Base-by-base conservation (phyloP, 2,797 vertebrate genomes). In the Coccyzus lansbergi region DNA sequence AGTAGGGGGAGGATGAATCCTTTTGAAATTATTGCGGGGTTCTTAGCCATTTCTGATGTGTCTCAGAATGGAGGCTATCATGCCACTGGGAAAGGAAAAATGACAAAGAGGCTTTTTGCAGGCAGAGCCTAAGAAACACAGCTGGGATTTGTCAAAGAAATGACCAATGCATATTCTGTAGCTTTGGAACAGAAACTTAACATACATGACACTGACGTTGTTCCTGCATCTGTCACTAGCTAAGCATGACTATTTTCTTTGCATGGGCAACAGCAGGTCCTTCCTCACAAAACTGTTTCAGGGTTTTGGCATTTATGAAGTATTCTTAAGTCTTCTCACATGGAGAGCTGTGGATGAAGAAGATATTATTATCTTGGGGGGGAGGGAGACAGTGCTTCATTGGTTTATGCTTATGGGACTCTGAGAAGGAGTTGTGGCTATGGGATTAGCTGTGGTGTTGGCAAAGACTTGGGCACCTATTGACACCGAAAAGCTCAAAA, bases 121-220 rank as follows among this genome's bases (percentile, higher is more conserved):
- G 33, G 25, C 63, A 86, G 55, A 90, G 36, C 60, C 51, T 69
- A 60, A 44, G 55, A 67, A 77, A 86, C 44, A 63, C 52, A 51
- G 26, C 11, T 26, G 67, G 59, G 56, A 64, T 82, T 83, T 90
- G 59, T 67, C 70, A 82, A 67, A 94, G 74, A 82, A 81, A 70
- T 53, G 51, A 49, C 63, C 33, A 42, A 53, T 1, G 8, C 33
- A 24, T 56, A n/a, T 49, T 52, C 44, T 72, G 40, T n/a, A 65
- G 67, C 76, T 91, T 90, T 93, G 58, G 63, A 80, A 52, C 56
- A 92, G 67, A 56, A 86, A 77, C 77, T 51, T 72, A 48, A 38
- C 63, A 46, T 55, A 48, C 20, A 62, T 89, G 84, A 69, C 79
- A 13, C 42, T 65, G 76, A 64, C 22, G 72, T 58, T 76, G 18